Conservation (phyloP, 2,113 vertebrate species). For the Podiceps cristatus region DNA sequence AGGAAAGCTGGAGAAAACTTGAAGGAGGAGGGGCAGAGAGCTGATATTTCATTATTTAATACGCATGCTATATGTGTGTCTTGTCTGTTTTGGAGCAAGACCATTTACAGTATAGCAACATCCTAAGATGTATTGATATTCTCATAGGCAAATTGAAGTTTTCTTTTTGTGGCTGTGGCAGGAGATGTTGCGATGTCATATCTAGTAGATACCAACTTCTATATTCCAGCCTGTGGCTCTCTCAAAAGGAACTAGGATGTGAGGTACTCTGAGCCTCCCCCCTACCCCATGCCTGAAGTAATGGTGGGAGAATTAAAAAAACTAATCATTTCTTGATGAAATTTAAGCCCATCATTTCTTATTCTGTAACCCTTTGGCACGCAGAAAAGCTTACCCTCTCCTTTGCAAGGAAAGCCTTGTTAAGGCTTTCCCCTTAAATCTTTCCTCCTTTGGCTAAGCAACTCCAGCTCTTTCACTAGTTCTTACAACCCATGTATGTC, state of each 20-base stretch:
- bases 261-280: not conserved
- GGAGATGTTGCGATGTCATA: not conserved
- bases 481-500: not conserved
- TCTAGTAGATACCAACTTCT: not conserved
- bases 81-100: not conserved
- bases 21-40: not conserved
- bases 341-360: not conserved
- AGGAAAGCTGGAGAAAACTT: not conserved
- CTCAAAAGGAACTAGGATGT: not conserved
- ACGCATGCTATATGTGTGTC: not conserved
- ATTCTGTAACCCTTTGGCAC: not conserved
- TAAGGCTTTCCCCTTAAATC: not conserved
- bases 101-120: not conserved
- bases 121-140: not conserved
- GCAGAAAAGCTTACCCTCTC: not conserved
- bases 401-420: not conserved
- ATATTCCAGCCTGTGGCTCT: not conserved
- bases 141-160: not conserved
- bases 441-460: not conserved
- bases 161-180: not conserved
- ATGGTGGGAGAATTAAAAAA: not conserved
- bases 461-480: not conserved
- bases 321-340: accelerated
- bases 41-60: not conserved
- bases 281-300: not conserved